phyloP scores from a whole-genome alignment of 1,140 invertebrate genomes.

The Pseudomyrmex sp. region DNA sequence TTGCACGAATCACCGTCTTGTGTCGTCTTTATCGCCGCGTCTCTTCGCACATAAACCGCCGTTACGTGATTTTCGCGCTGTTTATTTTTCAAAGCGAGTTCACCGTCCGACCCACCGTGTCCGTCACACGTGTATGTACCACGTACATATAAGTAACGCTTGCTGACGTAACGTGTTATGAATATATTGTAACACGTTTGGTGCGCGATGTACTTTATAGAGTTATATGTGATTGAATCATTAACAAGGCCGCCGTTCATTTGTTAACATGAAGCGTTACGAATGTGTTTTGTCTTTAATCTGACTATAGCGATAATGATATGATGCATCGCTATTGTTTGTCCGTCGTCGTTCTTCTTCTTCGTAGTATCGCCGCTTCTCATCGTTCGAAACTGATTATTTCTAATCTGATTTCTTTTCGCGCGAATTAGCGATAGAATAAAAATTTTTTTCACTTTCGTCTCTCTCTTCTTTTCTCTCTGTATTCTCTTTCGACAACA shows the following conservation, averaged over 20 bases:
- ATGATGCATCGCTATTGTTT: not conserved
- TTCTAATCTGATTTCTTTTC: no score
- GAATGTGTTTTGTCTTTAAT: not conserved
- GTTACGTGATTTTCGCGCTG: constrained; percentile 2
- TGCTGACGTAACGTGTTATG: not conserved
- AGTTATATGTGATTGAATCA: no score
- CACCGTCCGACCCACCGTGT: not conserved
- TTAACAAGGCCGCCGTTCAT: no score
- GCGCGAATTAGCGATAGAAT: no score
- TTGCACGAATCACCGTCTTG: not conserved
- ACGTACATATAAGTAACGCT: not conserved
- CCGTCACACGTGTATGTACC: not conserved
- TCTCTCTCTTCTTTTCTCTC: no score
- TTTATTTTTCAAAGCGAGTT: constrained; percentile 32
- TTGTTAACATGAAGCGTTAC: no score
- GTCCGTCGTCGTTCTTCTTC: no score
- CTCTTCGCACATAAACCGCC: not conserved
- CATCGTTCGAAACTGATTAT: no score
- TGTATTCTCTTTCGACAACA: no score
- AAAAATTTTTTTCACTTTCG: no score
- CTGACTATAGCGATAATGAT: constrained; percentile 2
- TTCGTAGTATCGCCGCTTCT: no score
- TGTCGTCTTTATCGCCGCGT: not conserved
- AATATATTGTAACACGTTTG: not conserved
- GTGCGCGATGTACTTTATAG: not conserved